These are phyloP conservation scores for Polyploca ridens DNA, from an alignment of 2,888 invertebrate genomes.

Conservation along the genomic window DNA sequence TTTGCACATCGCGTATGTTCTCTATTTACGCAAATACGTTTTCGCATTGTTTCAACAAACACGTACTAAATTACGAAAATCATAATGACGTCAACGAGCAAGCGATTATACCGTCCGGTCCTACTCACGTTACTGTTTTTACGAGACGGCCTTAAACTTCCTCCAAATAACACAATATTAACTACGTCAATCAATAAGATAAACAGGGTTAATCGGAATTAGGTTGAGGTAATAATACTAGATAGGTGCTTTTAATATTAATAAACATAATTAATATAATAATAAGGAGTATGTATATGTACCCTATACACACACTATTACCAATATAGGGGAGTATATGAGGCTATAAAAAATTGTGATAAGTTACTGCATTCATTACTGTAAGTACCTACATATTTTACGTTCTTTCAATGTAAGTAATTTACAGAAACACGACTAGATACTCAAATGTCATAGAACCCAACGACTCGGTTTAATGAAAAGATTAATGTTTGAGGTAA, in stretches of 20 bases:
- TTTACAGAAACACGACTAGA: constrained; percentile 33
- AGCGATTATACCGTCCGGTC: constrained; percentile 31
- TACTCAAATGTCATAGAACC: constrained; percentile 58
- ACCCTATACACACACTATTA: neutral
- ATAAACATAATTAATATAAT: neutral
- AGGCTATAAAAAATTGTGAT: neutral
- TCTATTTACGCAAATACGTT: constrained; percentile 75
- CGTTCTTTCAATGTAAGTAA: neutral
- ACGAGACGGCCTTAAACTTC: constrained; percentile 27
- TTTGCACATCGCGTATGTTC: constrained; percentile 73
- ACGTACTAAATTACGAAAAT: constrained; percentile 57
- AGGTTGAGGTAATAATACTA: neutral
- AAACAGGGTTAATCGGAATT: constrained; percentile 1
- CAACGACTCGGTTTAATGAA: constrained; percentile 53
- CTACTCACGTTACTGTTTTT: constrained; percentile 27
- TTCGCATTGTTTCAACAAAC: constrained; percentile 69
- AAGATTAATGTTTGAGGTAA: constrained; percentile 72
- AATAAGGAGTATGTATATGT: too few relatives aligned
- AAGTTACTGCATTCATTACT: too few relatives aligned
- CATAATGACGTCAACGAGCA: constrained; percentile 42
- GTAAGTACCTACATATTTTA: too few relatives aligned
- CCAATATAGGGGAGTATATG: too few relatives aligned
- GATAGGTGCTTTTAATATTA: neutral
- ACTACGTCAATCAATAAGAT: neutral
- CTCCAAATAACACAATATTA: constrained; percentile 23